Base-by-base conservation (phyloP, 1,140 invertebrate species). In the Liolophura sinensis region DNA sequence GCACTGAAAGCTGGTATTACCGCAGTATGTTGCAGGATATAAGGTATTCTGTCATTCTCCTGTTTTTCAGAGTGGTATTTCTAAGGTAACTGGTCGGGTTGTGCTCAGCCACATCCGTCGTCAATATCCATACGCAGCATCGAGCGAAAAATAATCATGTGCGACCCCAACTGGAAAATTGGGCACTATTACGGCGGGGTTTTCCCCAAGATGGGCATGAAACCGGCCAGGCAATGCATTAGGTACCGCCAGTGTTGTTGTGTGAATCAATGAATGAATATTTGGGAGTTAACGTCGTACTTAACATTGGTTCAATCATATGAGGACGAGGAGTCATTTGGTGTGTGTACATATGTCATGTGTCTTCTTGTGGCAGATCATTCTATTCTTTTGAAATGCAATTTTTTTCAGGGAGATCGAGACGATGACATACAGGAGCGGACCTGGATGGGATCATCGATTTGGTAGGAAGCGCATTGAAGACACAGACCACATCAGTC, bases 121-220 rank as follows among this genome's bases (percentile, higher is more conserved):
- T 82, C 82, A 55, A 85, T 85, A 56, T 82, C 83, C 16, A 73
- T 84, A 72, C 64, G 83, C 11, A 84, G 85, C 69, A 71, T 85
- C 24, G 82, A 85, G 74, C 71, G 84, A 14, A 82, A 83, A 65
- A 74, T 74, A 31, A 85, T 85, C 49, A 85, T 85, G 83, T 71
- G 69, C 15, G 84, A 85, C 62, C 81, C 80, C 1, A 76, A 83
- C 68, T 85, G 83, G 84, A 81, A 84, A 70, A 81, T 82, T 57
- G 84, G 84, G n/a, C 71, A 82, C 55, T 85, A 85, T 67, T 85
- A 85, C 66, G 77, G 73, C 24, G 58, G 60, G 24, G 46, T 54
- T 14, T 84, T 73, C 61, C 83, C 83, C 7, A 78, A 78, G 62
- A 74, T 77, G 56, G 83, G 83, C 15, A 82, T 85, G 78, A 82